Percentiles rank a stretch among this genome's conserved stretches.
These are phyloP conservation scores for Drosophila infuscata DNA, from an alignment of 2,888 invertebrate species.

Conservation along the genomic window DNA sequence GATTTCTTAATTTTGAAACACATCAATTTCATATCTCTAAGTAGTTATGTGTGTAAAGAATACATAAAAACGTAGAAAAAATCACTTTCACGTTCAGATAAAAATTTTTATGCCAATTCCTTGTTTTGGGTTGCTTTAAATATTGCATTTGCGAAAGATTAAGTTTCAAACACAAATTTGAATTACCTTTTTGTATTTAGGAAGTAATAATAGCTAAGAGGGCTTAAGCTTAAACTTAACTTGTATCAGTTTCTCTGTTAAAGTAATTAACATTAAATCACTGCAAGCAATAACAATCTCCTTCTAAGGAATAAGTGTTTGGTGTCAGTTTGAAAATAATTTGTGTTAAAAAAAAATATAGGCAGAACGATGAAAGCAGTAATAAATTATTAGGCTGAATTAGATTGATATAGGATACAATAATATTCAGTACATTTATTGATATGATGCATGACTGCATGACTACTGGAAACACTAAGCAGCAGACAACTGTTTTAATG, in stretches of 20 bases:
- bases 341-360: no score
- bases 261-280: not conserved
- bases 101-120: not conserved
- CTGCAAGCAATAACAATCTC: not conserved
- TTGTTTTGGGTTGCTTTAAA: not conserved
- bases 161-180: not conserved
- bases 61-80: not conserved
- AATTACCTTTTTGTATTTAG: not conserved
- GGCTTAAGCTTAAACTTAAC: not conserved
- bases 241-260: not conserved
- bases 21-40: no score
- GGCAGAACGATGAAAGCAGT: not conserved
- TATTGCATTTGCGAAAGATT: not conserved
- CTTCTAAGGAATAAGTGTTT: not conserved
- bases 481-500: not conserved
- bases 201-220: not conserved
- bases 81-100: not conserved
- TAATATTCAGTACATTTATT: no score
- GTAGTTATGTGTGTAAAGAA: not conserved
- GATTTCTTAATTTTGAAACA: not conserved
- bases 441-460: no score
- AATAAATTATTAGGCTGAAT: not conserved
- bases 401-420: no score
- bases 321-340: not conserved
- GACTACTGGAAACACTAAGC: no score